Percentiles rank a stretch among this genome's conserved stretches.
phyloP scores from a whole-genome alignment of 2,113 vertebrate genomes.

The Catharus fuscescens region DNA sequence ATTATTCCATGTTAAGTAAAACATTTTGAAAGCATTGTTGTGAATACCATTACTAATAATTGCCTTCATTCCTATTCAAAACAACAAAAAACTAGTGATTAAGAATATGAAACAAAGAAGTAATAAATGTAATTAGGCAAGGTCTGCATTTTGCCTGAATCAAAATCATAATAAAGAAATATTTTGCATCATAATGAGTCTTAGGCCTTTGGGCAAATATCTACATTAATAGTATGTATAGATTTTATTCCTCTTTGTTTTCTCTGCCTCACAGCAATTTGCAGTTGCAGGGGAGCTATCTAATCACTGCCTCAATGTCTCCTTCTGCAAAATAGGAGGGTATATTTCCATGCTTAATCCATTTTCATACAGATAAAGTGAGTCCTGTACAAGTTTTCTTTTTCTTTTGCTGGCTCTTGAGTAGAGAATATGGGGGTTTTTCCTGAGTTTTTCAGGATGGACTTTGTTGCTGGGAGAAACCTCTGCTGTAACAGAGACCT shows the following conservation, averaged over 20 bases:
- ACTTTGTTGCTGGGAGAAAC: neutral
- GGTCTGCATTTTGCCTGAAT: neutral
- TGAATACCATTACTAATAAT: neutral
- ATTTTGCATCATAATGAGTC: neutral
- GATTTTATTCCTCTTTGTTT: neutral
- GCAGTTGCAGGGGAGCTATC: neutral
- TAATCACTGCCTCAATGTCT: neutral
- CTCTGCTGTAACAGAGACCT: neutral
- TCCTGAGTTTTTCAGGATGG: neutral
- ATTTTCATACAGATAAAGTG: neutral
- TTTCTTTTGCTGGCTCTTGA: neutral
- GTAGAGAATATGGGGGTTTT: neutral
- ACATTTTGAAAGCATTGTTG: neutral
- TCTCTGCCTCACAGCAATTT: neutral
- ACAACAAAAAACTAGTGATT: neutral
- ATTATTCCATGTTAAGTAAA: neutral
- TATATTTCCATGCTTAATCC: neutral
- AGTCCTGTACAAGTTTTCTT: neutral
- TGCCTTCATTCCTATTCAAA: neutral
- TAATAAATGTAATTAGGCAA: neutral
- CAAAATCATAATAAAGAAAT: neutral
- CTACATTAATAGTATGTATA: neutral
- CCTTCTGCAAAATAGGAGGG: neutral
- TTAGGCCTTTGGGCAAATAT: neutral
- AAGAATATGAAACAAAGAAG: neutral